Base-by-base conservation (phyloP, 2,113 vertebrate species). In the Oncorhynchus kisutch region DNA sequence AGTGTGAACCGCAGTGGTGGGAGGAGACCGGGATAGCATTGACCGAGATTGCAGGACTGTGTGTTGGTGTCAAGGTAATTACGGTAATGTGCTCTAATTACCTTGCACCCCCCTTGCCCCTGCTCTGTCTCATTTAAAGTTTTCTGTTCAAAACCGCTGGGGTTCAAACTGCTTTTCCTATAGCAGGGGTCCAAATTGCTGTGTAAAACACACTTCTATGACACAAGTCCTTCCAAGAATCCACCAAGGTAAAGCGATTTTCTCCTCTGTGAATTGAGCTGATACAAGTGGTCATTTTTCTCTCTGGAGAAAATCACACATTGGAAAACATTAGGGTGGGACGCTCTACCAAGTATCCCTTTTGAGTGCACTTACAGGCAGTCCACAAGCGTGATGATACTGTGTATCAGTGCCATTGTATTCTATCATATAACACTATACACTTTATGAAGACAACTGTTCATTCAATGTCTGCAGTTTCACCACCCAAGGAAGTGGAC, bases 21-120 rank as follows among this genome's bases (percentile, higher is more conserved):
- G 39, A 24, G 73, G 67, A 78, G 22, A 73, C 69, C 34, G 45
- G 75, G 29, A 48, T 68, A 12, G 54, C 67, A 27, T 60, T 11
- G 18, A 65, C 68, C 70, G 48, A 59, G 69, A 54, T 66, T 25
- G 72, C 57, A 69, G 31, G 74, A 73, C 76, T 70, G 78, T 71
- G 49, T 70, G 59, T 81, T 72, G 79, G 51, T 76, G 72, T 78
- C 48, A 8, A 71, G 74, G 73, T 88, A 84, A 88, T 89, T 84
- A 85, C 71, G 67, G 27, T 75, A 73, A 86, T 72, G 71, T 65
- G 69, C 77, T 62, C 54, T 74, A 81, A 76, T 79, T 79, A 76
- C 79, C 75, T 75, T 66, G 67, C 62, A n/a, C 34, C 34, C n/a
- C 68, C 3, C 34, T 3, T 27, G 7, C 67, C 31, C 67, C 67